Percentiles rank a stretch among this genome's conserved stretches.
These are phyloP conservation scores for Picus viridis DNA, from an alignment of 2,797 vertebrate species.

Conservation along the genomic window DNA sequence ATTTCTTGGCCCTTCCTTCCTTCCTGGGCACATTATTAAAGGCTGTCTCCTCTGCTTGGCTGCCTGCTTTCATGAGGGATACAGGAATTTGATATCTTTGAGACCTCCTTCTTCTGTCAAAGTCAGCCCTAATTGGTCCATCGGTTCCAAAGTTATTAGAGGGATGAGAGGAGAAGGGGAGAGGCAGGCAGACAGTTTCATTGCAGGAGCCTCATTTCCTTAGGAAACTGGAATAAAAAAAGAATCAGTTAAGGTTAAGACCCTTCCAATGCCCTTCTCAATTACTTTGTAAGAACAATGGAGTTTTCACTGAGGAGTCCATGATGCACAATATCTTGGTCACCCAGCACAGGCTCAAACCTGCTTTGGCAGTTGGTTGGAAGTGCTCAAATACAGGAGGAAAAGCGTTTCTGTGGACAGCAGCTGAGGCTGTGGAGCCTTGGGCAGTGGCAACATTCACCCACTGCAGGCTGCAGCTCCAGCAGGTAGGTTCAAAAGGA, in stretches of 20 bases:
- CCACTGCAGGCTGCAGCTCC: background rate
- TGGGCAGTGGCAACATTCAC: background rate
- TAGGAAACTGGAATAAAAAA: conserved; percentile 24
- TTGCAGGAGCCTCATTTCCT: conserved; percentile 36
- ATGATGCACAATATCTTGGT: background rate
- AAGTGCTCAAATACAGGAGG: background rate
- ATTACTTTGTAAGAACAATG: background rate
- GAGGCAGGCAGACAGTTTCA: background rate
- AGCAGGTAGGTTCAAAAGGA: background rate
- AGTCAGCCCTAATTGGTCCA: background rate
- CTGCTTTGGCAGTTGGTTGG: background rate
- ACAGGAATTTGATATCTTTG: conserved; percentile 44
- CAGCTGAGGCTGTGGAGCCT: background rate
- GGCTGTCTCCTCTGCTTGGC: conserved; percentile 55
- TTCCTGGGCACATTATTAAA: background rate
- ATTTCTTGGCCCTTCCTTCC: background rate
- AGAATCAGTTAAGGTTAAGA: conserved; percentile 33
- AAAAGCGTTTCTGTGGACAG: background rate
- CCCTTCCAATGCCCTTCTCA: conserved; percentile 9
- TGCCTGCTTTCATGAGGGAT: conserved; percentile 45
- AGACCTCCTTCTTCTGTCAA: conserved; percentile 9
- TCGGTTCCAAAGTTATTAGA: conserved; percentile 27
- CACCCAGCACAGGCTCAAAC: background rate
- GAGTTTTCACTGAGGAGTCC: background rate
- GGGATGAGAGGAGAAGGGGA: conserved; percentile 25